Percentiles rank a stretch among this genome's conserved stretches.
These are phyloP conservation scores for Cryptocephalus primarius DNA, from an alignment of 2,888 invertebrate species.

Conservation along the genomic window DNA sequence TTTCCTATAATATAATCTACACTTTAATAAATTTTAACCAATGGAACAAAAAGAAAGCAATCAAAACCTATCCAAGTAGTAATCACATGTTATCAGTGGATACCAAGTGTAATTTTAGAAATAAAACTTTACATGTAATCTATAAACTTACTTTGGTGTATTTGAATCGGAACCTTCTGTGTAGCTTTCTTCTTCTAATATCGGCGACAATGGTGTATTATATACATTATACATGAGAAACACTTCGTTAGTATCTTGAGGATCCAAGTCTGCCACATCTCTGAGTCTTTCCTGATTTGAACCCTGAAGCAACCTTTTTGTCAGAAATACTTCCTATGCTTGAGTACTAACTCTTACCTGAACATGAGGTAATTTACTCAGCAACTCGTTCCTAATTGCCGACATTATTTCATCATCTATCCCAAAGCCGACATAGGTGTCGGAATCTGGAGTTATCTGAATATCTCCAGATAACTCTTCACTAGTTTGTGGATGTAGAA, in stretches of 20 bases:
- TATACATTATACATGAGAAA: slow-evolving; percentile 44
- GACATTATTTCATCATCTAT: slow-evolving; percentile 61
- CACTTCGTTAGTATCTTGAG: slow-evolving; percentile 32
- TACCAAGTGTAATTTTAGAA: too few species aligned
- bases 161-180: slow-evolving; percentile 21
- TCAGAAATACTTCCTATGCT: background rate
- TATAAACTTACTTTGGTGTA: slow-evolving; percentile 21
- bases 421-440: slow-evolving; percentile 44
- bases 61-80: too few species aligned
- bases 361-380: slow-evolving; percentile 58
- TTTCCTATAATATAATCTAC: too few species aligned
- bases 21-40: too few species aligned
- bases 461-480: slow-evolving; percentile 29
- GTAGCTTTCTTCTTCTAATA: slow-evolving; percentile 42
- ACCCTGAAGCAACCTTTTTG: slow-evolving; percentile 16
- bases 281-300: slow-evolving; percentile 28
- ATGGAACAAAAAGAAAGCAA: too few species aligned
- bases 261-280: slow-evolving; percentile 33
- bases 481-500: slow-evolving; percentile 34
- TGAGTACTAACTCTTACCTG: slow-evolving; percentile 37
- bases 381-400: slow-evolving; percentile 58
- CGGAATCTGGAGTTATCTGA: slow-evolving; percentile 12
- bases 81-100: too few species aligned
- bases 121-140: too few species aligned
- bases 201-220: slow-evolving; percentile 48